Evolutionary conservation across 2,888 invertebrate genomes (phyloP), one percentile per base, ranked within the genome.

Genomic region (Agrilus mali): DNA sequence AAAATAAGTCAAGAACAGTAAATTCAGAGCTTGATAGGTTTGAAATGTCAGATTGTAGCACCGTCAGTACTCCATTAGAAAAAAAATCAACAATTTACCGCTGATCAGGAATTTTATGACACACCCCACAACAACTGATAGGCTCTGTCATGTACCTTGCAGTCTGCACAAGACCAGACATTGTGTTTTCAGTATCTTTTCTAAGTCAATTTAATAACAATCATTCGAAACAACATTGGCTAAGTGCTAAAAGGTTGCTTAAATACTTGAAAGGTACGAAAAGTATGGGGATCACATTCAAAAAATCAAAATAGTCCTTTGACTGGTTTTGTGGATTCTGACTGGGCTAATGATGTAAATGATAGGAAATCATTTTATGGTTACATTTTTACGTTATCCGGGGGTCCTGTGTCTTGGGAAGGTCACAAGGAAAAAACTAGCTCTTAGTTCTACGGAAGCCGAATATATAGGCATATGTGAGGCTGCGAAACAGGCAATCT

Each of bases 1-100:
- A 20, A 20, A 20, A 20, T 20, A 4, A 20, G 20, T 20, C 20
- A 20, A 20, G 20, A 20, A 20, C 20, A 20, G 20, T 20, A 20
- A 4, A 20, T 20, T 20, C 4, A 20, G 6, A 20, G 20, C 20
- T 20, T 20, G 20, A 20, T 20, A 20, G 20, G 20, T 20, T 20
- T 20, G 20, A 6, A 20, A 20, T 20, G 20, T 20, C 20, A 31
- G 41, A 48, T 16, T 43, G 39, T 22, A 48, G 41, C 7, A 33
- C 43, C 8, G 46, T 46, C 3, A 27, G 27, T 7, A 48, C 48
- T 20, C 47, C 46, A 16, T 36, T 46, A 33, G 47, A 47, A 35
- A 43, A 34, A 36, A 32, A 37, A 3, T 20, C 6, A n/a, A 6
- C 20, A 6, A 20, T 20, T 20, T 20, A 4, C 20, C 3, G 20